Evolutionary conservation across 2,888 invertebrate genomes (phyloP), one percentile per base, ranked within the genome.

Genomic region (Balanococcus diminutus): DNA sequence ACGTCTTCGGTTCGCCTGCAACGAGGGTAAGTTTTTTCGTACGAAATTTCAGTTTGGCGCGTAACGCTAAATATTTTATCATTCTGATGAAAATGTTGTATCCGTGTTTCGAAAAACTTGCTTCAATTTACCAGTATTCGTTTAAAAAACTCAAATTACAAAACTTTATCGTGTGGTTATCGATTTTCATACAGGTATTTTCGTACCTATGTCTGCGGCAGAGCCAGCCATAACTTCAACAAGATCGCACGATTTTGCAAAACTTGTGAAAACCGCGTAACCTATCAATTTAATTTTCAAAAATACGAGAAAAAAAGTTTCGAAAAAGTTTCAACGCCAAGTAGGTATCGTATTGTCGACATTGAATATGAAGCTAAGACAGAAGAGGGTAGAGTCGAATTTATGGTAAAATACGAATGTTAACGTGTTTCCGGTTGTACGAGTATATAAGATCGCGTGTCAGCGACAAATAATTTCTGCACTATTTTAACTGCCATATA

Each of bases 271-370:
- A 36, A 32, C 42, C 42, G n/a, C 32, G 9, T 75, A 75, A 75
- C 31, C 32, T 75, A 75, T 75, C 75, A 75, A 75, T 75, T 75
- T 75, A 75, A 75, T 75, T 75, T 75, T 16, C 2, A 67, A 28
- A 75, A 75, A 75, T 16, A n/a, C 4, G 32, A 67, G 19, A 51
- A 51, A 51, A 51, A 51, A 51, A 19, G n/a, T n/a, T n/a, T n/a
- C 19, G 19, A 51, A 3, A 67, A 67, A 67, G 11, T 67, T 67
- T 67, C 28, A 67, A 67, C 28, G 28, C n/a, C 67, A 67, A 31
- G 6, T 61, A n/a, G n/a, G n/a, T n/a, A n/a, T n/a, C n/a, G n/a
- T n/a, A 25, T 61, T 61, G 25, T 25, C 61, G 19, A 28, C 67
- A 28, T 67, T 31, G 28, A 25, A 67, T 67, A 51, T 19, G n/a